phyloP scores from a whole-genome alignment of 2,113 vertebrate species.

The Syngnathoides biaculeatus region DNA sequence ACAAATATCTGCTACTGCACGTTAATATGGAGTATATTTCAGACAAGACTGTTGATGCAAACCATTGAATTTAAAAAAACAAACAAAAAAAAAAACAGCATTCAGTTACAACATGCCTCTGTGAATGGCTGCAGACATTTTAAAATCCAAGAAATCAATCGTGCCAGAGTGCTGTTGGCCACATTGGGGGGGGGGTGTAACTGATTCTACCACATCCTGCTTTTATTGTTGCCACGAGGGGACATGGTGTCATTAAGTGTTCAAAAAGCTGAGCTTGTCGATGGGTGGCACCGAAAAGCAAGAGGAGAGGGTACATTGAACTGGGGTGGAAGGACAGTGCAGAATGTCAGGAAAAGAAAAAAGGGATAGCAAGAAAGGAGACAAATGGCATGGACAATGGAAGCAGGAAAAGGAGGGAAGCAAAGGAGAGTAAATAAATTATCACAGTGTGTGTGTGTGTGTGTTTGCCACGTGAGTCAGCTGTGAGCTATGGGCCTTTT shows the following conservation, averaged over 20 bases:
- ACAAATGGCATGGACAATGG: slow-evolving; percentile 5
- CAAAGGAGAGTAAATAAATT: slow-evolving; percentile 46
- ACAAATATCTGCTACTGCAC: not conserved
- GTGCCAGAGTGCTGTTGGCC: not conserved
- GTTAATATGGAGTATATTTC: not conserved
- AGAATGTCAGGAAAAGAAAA: slow-evolving; percentile 5
- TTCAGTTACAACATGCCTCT: not conserved
- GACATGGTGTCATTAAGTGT: slow-evolving; percentile 43
- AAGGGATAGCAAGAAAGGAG: slow-evolving; percentile 13
- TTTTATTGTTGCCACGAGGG: slow-evolving; percentile 33
- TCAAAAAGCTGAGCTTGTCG: slow-evolving; percentile 47
- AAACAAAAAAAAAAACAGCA: not conserved
- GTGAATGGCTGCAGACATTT: not conserved
- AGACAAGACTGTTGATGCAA: not conserved
- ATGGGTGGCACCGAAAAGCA: slow-evolving; percentile 8
- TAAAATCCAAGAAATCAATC: slow-evolving; percentile 6
- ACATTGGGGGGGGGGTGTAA: slow-evolving; percentile 17
- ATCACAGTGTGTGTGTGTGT: slow-evolving; percentile 39
- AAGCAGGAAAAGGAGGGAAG: slow-evolving; percentile 22
- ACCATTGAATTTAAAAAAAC: not conserved
- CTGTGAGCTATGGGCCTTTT: slow-evolving; percentile 71
- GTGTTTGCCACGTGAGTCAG: slow-evolving; percentile 72
- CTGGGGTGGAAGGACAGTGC: slow-evolving; percentile 8
- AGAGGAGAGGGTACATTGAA: not conserved
- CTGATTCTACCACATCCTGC: slow-evolving; percentile 52